Base-by-base conservation (phyloP, 2,888 invertebrate genomes). In the Eurytoma adleriae region DNA sequence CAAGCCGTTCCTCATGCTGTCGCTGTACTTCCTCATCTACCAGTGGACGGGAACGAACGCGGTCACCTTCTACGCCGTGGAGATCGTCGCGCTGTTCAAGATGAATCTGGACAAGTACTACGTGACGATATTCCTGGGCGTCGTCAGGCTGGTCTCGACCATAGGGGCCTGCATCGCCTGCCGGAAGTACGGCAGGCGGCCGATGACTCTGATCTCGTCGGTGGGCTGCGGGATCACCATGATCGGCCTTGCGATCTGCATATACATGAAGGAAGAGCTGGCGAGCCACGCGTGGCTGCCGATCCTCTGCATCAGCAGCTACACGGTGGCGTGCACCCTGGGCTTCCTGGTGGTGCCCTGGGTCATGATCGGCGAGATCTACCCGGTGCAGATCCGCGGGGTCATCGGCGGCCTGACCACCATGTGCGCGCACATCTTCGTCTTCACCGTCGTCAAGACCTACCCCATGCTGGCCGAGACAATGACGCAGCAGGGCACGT, bases 301-400 rank as follows among this genome's bases (percentile, higher is more conserved):
- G 0, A 92, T 94, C 0, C 89, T 92, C 59, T 92, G 93, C 84
- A 93, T 95, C 82, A 93, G 93, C 85, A 84, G 92, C 12, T 95
- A 94, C 88, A 93, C 92, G 7, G 91, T 94, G 54, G 91, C 92
- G 13, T 94, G 94, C 81, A 94, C 94, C 0, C 88, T 94, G 13
- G 95, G 95, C 13, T 95, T 94, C 85, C 90, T 95, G 69, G 94
- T 95, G 59, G 93, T 95, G 20, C 95, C 95, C 0, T 95, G 95
- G 95, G 93, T 95, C 13, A 95, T 95, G 95, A 94, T 95, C 77
- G 94, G 94, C n/a, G 95, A 95, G 88, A 93, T 95, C 40, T 94
- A 94, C 89, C 95, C 95, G 0, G 92, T 90, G 0, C 90, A 94
- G 92, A 93, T 95, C 1, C 93, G 95, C 3, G 95, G 95, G 0